Evolutionary conservation across 2,113 vertebrate species (phyloP).

Genomic region (Nibea coibor): DNA sequence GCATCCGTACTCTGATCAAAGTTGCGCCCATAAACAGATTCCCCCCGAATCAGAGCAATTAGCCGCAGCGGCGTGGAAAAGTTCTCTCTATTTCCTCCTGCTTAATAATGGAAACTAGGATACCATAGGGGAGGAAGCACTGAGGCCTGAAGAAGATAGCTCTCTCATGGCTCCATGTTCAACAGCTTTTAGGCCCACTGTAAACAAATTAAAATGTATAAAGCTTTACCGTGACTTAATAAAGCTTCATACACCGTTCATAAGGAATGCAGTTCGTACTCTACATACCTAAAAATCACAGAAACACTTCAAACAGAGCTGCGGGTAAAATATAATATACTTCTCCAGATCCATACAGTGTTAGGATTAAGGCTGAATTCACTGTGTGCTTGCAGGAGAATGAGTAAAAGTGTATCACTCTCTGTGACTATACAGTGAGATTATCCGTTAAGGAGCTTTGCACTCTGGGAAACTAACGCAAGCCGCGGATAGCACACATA

Average conservation of each 20-base stretch:
- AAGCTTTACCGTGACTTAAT: constrained; percentile 76
- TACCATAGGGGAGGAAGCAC: constrained; percentile 72
- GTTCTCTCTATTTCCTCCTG: constrained; percentile 79
- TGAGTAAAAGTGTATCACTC: constrained; percentile 41
- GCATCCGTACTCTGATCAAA: constrained; percentile 86
- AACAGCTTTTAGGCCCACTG: constrained; percentile 73
- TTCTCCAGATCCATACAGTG: constrained; percentile 14
- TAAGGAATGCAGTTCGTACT: constrained; percentile 47
- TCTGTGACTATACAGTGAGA: constrained; percentile 54
- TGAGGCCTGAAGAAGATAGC: constrained; percentile 76
- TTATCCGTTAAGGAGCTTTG: constrained; percentile 53
- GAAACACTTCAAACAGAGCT: constrained; percentile 44
- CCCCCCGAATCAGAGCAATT: constrained; percentile 85
- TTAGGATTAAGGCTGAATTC: constrained; percentile 28
- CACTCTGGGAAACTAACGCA: constrained; percentile 57
- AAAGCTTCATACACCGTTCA: constrained; percentile 64
- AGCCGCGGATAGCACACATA: constrained; percentile 35
- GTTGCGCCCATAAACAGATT: constrained; percentile 85
- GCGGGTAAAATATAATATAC: constrained; percentile 31
- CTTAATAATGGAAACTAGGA: constrained; percentile 83
- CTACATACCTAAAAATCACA: constrained; percentile 40
- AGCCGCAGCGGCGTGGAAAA: constrained; percentile 77
- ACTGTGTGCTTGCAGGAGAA: constrained; percentile 24
- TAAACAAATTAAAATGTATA: constrained; percentile 79
- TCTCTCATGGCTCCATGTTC: constrained; percentile 79